Percentiles rank a stretch among this genome's conserved stretches.
Evolutionary conservation across 2,797 vertebrate species (phyloP).

Genomic region (Babyrousa celebensis): DNA sequence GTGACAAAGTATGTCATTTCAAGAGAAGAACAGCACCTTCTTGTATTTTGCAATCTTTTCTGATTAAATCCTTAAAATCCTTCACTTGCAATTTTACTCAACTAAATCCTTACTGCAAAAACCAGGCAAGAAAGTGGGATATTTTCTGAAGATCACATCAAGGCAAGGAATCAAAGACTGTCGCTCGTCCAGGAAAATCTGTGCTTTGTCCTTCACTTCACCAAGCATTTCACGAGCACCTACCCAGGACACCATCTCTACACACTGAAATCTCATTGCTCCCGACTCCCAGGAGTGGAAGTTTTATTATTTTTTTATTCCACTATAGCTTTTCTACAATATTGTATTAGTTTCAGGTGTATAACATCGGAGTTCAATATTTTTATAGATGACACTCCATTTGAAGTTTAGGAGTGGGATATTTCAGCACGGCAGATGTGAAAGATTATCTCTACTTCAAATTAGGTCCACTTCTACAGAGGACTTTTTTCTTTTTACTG

Average conservation of each 20-base stretch:
- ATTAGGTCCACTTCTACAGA: too few relatives aligned
- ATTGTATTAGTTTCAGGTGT: not conserved
- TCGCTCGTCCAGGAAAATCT: not conserved
- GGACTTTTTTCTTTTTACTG: too few relatives aligned
- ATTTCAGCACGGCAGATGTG: not conserved
- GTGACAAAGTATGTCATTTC: slow-evolving; percentile 4
- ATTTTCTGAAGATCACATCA: slow-evolving; percentile 21
- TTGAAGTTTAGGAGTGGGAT: not conserved
- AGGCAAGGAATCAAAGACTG: not conserved
- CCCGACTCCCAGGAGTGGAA: not conserved
- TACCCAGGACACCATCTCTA: not conserved
- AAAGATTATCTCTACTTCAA: not conserved
- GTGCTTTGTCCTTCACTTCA: not conserved
- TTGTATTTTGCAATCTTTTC: not conserved
- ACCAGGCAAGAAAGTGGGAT: not conserved
- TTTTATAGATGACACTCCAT: not conserved
- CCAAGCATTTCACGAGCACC: not conserved
- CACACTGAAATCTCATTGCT: not conserved
- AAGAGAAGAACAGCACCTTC: not conserved
- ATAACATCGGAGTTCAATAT: not conserved
- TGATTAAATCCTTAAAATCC: not conserved
- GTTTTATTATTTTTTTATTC: not conserved
- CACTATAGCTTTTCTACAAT: not conserved
- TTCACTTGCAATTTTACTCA: slow-evolving; percentile 35
- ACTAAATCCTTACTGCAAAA: slow-evolving; percentile 34